Evolutionary conservation across 1,140 invertebrate genomes (phyloP), one percentile per base, ranked within the genome.

Genomic region (Ladona fulva): DNA sequence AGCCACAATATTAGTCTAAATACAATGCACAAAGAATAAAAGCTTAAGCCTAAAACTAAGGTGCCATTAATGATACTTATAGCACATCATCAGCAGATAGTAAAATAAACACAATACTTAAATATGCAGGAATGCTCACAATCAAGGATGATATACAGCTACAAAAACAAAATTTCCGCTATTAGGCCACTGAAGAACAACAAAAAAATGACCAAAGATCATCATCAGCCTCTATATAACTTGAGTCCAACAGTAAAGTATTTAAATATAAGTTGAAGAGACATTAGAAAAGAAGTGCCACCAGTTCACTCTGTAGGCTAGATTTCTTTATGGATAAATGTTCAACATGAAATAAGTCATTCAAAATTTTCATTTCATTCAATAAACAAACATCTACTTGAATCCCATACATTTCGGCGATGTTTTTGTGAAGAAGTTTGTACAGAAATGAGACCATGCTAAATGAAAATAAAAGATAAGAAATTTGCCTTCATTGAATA

Each of bases 11-110:
- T 66, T 66, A 6, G 1, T 66, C 52, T 66, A 66, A 66, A 6
- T 66, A 66, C 52, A 66, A 66, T 66, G 52, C 52, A 66, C 52
- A 66, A 22, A 66, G 52, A 66, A 66, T 66, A 66, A 66, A 66
- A 66, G 52, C 52, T 66, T 66, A 66, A 19, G 52, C 52, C 52
- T 66, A 66, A 12, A 19, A 22, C 52, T 66, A 66, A 66, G n/a
- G 52, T 19, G 52, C 52, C 52, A 66, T 19, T 66, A 22, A 12
- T 3, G 5, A 19, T 66, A 66, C 52, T 66, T 66, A 6, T 66
- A 19, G n/a, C 16, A 22, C n/a, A 66, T 66, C n/a, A 66, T 66
- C 14, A 19, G 52, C 14, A 66, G 1, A 66, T 19, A 22, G n/a
- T 66, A 37, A 37, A 66, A 66, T 66, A 66, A 19, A 66, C 52